These are phyloP conservation scores for Druceiella hillmani DNA, from an alignment of 2,888 invertebrate genomes.

Conservation along the genomic window DNA sequence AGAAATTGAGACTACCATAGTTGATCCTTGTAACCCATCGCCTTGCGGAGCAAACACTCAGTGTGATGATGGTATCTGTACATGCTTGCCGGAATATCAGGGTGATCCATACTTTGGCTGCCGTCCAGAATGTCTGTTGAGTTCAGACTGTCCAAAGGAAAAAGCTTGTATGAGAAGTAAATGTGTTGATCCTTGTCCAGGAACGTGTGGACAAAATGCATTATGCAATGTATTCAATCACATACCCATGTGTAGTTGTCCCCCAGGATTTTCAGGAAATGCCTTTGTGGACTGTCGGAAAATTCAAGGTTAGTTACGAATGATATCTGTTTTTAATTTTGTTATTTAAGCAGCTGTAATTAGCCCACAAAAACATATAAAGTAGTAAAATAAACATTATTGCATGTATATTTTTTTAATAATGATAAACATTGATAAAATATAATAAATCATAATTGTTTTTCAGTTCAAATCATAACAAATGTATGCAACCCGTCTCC, in stretches of 20 bases:
- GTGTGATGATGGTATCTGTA: slow-evolving; percentile 63
- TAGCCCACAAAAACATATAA: no score
- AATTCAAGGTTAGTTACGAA: slow-evolving; percentile 47
- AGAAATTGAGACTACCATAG: slow-evolving; percentile 27
- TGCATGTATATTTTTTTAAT: no score
- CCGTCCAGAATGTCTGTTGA: slow-evolving; percentile 74
- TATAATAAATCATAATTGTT: no score
- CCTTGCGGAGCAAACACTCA: slow-evolving; percentile 69
- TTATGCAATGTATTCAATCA: slow-evolving; percentile 64
- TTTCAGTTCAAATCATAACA: slow-evolving; percentile 35
- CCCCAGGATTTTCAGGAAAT: slow-evolving; percentile 61
- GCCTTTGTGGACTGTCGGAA: slow-evolving; percentile 61
- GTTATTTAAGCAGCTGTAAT: no score
- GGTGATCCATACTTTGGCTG: slow-evolving; percentile 75
- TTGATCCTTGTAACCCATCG: slow-evolving; percentile 59
- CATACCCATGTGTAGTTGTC: slow-evolving; percentile 56
- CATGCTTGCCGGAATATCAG: slow-evolving; percentile 65
- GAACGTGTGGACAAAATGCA: slow-evolving; percentile 71
- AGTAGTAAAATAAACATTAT: no score
- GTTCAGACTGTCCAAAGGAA: slow-evolving; percentile 64
- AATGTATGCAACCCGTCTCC: slow-evolving; percentile 69
- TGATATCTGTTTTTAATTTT: slow-evolving; percentile 17
- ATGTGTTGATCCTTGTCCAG: slow-evolving; percentile 73
- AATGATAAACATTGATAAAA: no score
- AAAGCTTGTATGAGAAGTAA: slow-evolving; percentile 68